Base-by-base conservation (phyloP, 2,888 invertebrate genomes). In the Nomada fucata region DNA sequence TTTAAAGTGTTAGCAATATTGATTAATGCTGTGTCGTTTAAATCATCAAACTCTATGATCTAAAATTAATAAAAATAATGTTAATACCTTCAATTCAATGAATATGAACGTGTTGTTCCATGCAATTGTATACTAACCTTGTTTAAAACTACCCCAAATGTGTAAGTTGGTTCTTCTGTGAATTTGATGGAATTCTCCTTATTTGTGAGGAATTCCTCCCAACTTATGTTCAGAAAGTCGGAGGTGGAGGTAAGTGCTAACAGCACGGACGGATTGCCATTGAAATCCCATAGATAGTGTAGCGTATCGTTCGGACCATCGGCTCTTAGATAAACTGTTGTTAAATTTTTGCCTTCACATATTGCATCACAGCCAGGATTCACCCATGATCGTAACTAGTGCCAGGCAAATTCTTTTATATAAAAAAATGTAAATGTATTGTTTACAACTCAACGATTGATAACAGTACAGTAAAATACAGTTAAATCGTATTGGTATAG, bases 201-300 rank as follows among this genome's bases (percentile, higher is more conserved):
- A 93, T 93, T 76, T 57, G 84, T 77, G 59, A 93, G 69, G 44
- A 93, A 94, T 0, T 92, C 86, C 0, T 92, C 85, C 96, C 96
- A 96, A 64, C 92, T 89, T 13, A 96, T 93, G 10, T 90, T 89
- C 9, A 96, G 84, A 0, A 94, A 92, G 0, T 95, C 93, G 73
- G 95, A 94, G 0, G 93, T 84, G 0, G 94, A 91, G 0, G 95
- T 95, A 0, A 95, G 90, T 0, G 95, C 94, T 47, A 95, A 92
- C 20, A 96, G 92, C 42, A 96, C 89, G 0, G 95, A 95, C 0
- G 96, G 96, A 59, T 94, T 94, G 4, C 95, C 94, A 3, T 95
- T 94, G 87, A 96, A 96, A 92, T 96, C 96, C 95, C 96, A 96
- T 64, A 96, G 86, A 90, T 96, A 96, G 90, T 96, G 96, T 0